Evolutionary conservation across 2,113 vertebrate genomes (phyloP), one percentile per base, ranked within the genome.

Genomic region (Nipponia nippon): DNA sequence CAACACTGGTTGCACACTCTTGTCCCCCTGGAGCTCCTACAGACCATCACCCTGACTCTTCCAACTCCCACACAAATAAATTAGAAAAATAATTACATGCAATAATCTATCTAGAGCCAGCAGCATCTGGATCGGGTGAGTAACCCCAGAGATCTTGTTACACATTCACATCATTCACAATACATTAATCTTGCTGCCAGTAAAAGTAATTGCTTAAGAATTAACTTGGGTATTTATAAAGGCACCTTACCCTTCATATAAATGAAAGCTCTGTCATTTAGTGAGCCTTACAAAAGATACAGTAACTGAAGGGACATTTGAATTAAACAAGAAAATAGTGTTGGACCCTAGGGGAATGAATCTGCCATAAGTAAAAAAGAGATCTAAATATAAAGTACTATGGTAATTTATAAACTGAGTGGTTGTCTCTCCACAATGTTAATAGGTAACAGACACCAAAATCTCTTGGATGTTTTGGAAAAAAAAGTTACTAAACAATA

Each of bases 191-290:
- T 88, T 72, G 58, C 80, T 94, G 59, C 76, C 89, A 93, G 83
- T 70, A 69, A 92, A 96, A 96, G 16, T 61, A 90, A 93, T 71
- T 76, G 71, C 85, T 90, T 87, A 62, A 89, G 83, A 86, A 89
- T 69, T 87, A 89, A 71, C 71, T 65, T 66, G 71, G 55, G 65
- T 88, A 89, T 91, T 96, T 89, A 81, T 67, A 87, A 95, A 86
- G 69, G 67, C 81, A 89, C 83, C 65, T 67, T 73, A 85, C 26
- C 59, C 78, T 95, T 95, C 59, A 46, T 42, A 42, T 34, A 93
- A 89, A 73, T 61, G 87, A 80, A 90, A 88, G 34, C 38, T 47
- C 26, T 83, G 36, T 62, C 62, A 67, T 77, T 53, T 85, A 89
- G 34, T 8, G 38, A 92, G 66, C 13, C 59, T 89, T 66, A 46